Evolutionary conservation across 2,797 vertebrate genomes (phyloP).

Genomic region (Poeciliopsis presidionis): DNA sequence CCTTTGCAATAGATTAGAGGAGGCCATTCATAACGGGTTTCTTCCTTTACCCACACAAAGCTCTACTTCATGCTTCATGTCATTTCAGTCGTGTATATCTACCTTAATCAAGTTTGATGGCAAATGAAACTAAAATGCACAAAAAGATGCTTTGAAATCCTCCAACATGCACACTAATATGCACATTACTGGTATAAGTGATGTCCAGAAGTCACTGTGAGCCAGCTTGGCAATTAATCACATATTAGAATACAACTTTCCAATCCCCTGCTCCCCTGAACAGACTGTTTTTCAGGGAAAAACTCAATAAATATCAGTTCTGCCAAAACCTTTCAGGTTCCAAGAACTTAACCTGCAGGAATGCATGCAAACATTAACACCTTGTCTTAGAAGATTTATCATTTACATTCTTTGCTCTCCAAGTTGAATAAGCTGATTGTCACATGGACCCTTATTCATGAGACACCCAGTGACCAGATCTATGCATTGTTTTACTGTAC

Average conservation of each 20-base stretch:
- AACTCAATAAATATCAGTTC: neutral
- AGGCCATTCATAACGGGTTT: neutral
- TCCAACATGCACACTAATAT: neutral
- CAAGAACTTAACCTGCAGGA: neutral
- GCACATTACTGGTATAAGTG: neutral
- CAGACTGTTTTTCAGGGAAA: neutral
- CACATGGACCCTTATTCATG: slow-evolving; percentile 17
- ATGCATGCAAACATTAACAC: slow-evolving; percentile 37
- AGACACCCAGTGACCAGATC: slow-evolving; percentile 27
- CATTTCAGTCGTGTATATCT: neutral
- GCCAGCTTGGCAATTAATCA: neutral
- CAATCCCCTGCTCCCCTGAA: neutral
- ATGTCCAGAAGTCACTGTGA: neutral
- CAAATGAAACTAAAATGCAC: neutral
- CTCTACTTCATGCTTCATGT: neutral
- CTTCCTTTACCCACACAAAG: neutral
- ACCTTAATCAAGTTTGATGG: neutral
- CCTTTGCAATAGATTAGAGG: neutral
- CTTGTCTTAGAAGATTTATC: slow-evolving; percentile 41
- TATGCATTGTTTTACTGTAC: slow-evolving; percentile 30
- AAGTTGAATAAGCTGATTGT: slow-evolving; percentile 17
- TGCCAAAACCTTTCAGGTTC: neutral
- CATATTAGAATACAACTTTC: neutral
- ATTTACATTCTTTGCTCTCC: slow-evolving; percentile 21
- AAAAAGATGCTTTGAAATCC: neutral